Conservation (phyloP, 2,888 invertebrate species). For the Andrena bucephala region DNA sequence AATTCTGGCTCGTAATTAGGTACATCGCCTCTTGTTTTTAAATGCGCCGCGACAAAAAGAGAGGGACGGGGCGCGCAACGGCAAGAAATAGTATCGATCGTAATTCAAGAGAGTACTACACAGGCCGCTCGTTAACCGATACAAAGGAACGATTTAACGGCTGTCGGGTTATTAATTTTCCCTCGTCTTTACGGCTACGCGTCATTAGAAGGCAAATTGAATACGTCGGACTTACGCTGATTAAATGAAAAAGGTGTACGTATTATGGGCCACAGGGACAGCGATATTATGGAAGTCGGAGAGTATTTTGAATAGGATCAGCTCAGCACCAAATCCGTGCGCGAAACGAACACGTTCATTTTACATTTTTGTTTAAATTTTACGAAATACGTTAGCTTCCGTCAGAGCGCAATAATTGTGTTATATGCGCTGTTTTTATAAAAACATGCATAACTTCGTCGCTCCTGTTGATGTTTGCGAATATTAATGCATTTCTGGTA, state of each 20-base stretch:
- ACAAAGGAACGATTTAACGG: conserved; percentile 47
- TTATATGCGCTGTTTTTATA: background rate
- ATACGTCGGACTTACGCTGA: conserved; percentile 2
- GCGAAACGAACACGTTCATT: no score
- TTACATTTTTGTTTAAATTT: conserved; percentile 1
- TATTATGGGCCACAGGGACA: no score
- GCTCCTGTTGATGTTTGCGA: background rate
- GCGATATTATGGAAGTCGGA: background rate
- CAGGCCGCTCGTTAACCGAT: conserved; percentile 34
- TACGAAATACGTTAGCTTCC: background rate
- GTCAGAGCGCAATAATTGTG: background rate
- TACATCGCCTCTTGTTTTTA: conserved; percentile 35
- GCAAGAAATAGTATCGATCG: conserved; percentile 40
- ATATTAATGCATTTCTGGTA: background rate
- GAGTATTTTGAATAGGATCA: background rate
- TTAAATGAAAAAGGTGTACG: conserved; percentile 1
- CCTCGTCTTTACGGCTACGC: conserved; percentile 21
- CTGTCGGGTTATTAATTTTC: conserved; percentile 40
- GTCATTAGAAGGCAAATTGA: conserved; percentile 36
- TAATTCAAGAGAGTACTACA: conserved; percentile 25
- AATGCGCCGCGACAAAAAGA: background rate
- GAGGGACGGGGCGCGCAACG: background rate
- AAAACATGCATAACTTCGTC: background rate
- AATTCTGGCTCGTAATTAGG: conserved; percentile 27
- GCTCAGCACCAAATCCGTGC: background rate